Percentiles rank a stretch among this genome's conserved stretches.
phyloP scores from a whole-genome alignment of 2,797 vertebrate genomes.

The Sphenopsis melanotis region DNA sequence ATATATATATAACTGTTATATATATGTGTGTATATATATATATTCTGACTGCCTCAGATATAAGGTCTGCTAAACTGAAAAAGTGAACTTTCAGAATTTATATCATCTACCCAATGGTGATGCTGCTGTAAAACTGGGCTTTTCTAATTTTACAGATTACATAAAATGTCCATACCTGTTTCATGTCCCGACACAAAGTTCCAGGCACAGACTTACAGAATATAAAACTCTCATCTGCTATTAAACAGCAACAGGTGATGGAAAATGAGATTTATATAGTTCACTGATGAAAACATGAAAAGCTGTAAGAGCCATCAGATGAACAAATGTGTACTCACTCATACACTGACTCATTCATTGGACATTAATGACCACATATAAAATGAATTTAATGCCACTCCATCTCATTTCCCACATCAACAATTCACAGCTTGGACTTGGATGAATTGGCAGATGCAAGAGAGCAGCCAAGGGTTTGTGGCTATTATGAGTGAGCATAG shows the following conservation, averaged over 20 bases:
- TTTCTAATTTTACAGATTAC: background rate
- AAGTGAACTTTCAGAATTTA: background rate
- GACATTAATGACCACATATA: background rate
- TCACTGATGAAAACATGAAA: background rate
- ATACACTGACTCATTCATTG: background rate
- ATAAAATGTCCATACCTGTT: background rate
- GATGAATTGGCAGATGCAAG: constrained; percentile 9
- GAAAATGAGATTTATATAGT: background rate
- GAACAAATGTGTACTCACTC: background rate
- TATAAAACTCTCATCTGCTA: background rate
- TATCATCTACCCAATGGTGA: background rate
- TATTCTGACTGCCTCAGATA: background rate
- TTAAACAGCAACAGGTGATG: background rate
- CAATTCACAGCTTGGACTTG: background rate
- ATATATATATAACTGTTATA: background rate
- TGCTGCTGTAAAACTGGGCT: background rate
- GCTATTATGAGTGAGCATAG: background rate
- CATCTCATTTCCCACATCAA: constrained; percentile 3
- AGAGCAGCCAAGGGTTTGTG: background rate
- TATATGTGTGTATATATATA: background rate
- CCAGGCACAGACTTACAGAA: background rate
- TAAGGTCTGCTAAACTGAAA: background rate
- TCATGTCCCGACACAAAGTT: background rate
- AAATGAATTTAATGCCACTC: constrained; percentile 3
- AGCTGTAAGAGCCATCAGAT: background rate